Conservation (phyloP, 2,113 vertebrate genomes). For the Tragelaphus strepsiceros region DNA sequence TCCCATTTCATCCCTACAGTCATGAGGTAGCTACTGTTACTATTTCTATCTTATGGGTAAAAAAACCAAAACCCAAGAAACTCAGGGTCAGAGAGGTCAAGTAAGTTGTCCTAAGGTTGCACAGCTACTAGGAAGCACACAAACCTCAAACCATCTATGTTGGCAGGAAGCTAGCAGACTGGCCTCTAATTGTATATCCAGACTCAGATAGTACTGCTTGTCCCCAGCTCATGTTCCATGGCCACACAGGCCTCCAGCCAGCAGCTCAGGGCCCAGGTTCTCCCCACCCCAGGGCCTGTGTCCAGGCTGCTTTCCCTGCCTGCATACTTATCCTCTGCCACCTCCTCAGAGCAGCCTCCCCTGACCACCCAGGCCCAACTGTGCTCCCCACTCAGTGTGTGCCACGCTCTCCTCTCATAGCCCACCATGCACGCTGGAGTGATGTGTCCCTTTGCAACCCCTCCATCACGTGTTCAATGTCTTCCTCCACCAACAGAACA, state of each 20-base stretch:
- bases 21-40: background rate
- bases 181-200: background rate
- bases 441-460: background rate
- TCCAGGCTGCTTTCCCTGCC: background rate
- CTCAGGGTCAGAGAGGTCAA: background rate
- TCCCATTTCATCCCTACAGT: background rate
- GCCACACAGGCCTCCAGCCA: background rate
- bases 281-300: background rate
- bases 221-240: background rate
- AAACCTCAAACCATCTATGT: background rate
- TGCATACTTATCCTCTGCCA: background rate
- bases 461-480: background rate
- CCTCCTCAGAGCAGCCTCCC: background rate
- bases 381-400: background rate
- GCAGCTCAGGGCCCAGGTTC: background rate
- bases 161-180: background rate
- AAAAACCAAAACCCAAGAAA: background rate
- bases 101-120: background rate
- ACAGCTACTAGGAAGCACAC: background rate
- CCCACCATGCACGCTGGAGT: background rate
- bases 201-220: background rate
- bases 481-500: background rate
- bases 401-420: background rate
- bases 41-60: background rate
- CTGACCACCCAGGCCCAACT: background rate